Base-by-base conservation (phyloP, 2,113 vertebrate genomes). In the Neopipo cinnamomea region DNA sequence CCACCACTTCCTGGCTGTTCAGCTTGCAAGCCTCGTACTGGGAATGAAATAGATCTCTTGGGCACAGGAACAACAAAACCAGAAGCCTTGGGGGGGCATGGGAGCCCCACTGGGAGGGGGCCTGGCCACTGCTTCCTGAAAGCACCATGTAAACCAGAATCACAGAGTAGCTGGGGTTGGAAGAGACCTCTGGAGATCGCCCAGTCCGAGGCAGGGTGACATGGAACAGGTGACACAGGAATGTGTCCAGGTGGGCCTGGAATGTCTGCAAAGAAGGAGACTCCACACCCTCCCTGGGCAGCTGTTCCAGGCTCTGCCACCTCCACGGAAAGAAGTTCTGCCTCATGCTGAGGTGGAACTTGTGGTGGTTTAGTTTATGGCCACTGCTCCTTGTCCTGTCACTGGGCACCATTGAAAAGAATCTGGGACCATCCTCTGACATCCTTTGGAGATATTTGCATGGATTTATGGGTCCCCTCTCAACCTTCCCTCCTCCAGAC, bases 11-110 rank as follows among this genome's bases (percentile, higher is more conserved):
- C 31, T 99, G 98, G 77, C 99, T 99, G 91, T 99, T 99, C 62
- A 99, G 98, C 35, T 99, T 99, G 52, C 98, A 98, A 14, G 99
- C 99, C 97, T 99, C 99, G 52, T 99, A 99, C 99, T 99, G 91
- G 88, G 67, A 74, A 28, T 16, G 5, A 22, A 76, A 1, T 3
- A 1, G 0, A 31, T 7, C 4, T 0, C 23, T 12, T 0, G 0
- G 14, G 11, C 41, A 3, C 8, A 1, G 18, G 6, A 44, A 13
- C 9, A 8, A 17, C 9, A 8, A 18, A 2, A 41, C 9, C 6
- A 1, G 12, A 13, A 15, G 9, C 14, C 50, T 11, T 0, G 2
- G 3, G 19, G 22, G 28, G 37, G 1, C 2, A 5, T 1, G 0
- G 42, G 23, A 1, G 3, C 19, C 2, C 3, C 0, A n/a, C 30